Base-by-base conservation (phyloP, 2,113 vertebrate species). In the Oryctolagus cuniculus region DNA sequence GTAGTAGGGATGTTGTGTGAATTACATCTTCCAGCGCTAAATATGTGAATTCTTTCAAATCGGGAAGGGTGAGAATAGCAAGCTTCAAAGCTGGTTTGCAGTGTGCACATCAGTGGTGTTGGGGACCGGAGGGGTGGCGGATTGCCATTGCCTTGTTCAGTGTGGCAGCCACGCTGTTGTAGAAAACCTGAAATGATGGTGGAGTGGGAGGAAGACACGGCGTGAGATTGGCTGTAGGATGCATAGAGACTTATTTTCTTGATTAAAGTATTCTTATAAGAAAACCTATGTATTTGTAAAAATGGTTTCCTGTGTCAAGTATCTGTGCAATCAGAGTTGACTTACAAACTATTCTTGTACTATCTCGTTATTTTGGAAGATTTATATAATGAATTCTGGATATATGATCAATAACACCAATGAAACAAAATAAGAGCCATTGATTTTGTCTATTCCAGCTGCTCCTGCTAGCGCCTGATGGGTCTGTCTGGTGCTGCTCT, bases 261-360 rank as follows among this genome's bases (percentile, higher is more conserved):
- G 98, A 98, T 92, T 97, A 97, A 98, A 98, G 84, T 98, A 98
- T 98, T 98, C 98, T 98, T 98, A 80, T 98, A 98, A 89, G 91
- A 96, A 95, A 98, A 85, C 31, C 95, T 94, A 95, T 44, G 73
- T 91, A 92, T 98, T 98, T 98, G 97, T 98, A 98, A 98, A 98
- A 97, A 96, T 93, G 78, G 92, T 97, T 98, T 98, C 95, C 77
- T 98, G 90, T 97, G 97, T 98, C 97, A 98, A 96, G 98, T 97
- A 95, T 97, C 97, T 98, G 95, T 98, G 98, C 96, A 98, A 97
- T 98, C 94, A 98, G 97, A 96, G 69, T 89, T 89, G 84, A 95
- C 92, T 94, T 97, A 95, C 98, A 29, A 6, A 95, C 93, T 95
- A 96, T 98, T 97, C 81, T 98, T 98, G 2, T 96, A 97, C 92